Evolutionary conservation across 1,140 invertebrate species (phyloP), one percentile per base, ranked within the genome.

Genomic region (Panonychus citri): DNA sequence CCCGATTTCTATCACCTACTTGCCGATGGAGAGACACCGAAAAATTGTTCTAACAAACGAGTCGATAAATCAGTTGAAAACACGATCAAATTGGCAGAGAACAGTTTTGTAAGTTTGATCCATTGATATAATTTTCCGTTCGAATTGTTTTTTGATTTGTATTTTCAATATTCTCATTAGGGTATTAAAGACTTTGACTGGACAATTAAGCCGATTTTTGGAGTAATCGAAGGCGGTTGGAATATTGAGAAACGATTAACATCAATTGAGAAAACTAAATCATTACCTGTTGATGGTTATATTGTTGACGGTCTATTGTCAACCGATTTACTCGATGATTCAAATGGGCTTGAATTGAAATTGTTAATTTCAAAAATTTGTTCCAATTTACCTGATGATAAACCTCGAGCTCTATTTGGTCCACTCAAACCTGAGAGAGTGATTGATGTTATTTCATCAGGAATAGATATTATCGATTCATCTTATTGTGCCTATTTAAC

Each of bases 381-480:
- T 76, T 75, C 70, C 63, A 68, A 67, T 62, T 68, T 83, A 39
- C 81, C 82, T 2, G 61, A 65, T 19, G 76, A 78, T 57, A 81
- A 78, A 70, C 67, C 79, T 37, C 68, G 74, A 64, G 66, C 79
- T 55, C 74, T 79, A 64, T 76, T 77, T 62, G 81, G 81, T 26
- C 72, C 77, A 46, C 83, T 78, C 73, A 77, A 73, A 66, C 82
- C 82, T n/a, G 59, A 73, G 26, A 66, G 70, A 25, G 68, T 81
- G 52, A 63, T 85, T 40, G 68, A 77, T 58, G 71, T 83, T 8
- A 69, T 83, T n/a, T 67, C 76, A 34, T 56, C 75, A 46, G 82
- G 82, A 39, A 69, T 85, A n/a, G 83, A 86, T 71, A 65, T 85
- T n/a, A 85, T 85, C 68, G 82, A 85, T 68, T 78, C 79, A 3